A percentile compares a stretch with the other conserved stretches of the same genome.
These are phyloP conservation scores for Liasis olivaceus DNA, from an alignment of 2,797 vertebrate species.

Conservation along the genomic window DNA sequence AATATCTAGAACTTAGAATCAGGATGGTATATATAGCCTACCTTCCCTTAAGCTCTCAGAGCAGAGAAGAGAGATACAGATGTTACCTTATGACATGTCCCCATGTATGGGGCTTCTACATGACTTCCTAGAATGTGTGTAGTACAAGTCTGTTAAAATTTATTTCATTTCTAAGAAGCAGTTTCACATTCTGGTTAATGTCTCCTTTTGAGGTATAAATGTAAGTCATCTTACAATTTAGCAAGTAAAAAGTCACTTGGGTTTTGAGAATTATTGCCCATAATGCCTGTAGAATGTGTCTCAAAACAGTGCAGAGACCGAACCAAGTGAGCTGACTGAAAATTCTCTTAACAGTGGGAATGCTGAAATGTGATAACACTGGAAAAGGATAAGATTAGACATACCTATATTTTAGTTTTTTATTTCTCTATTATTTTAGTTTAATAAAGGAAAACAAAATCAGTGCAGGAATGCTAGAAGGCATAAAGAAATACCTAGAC, in stretches of 20 bases:
- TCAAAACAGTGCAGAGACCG: slow-evolving; percentile 44
- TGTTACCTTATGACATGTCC: not conserved
- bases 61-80: not conserved
- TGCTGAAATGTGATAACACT: not conserved
- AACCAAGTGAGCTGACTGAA: slow-evolving; percentile 43
- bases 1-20: not conserved
- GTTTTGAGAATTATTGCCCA: slow-evolving; percentile 55
- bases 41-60: not conserved
- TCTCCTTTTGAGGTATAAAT: slow-evolving; percentile 16
- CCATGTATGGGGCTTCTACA: not conserved
- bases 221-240: slow-evolving; percentile 42
- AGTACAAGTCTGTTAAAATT: slow-evolving; percentile 23
- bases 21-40: not conserved
- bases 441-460: not conserved
- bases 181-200: slow-evolving; percentile 37
- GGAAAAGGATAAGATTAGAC: not conserved
- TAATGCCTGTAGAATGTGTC: not conserved
- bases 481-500: slow-evolving; percentile 40
- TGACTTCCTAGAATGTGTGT: not conserved
- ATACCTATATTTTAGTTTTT: not conserved
- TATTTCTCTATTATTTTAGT: not conserved
- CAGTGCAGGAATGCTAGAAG: not conserved
- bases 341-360: slow-evolving; percentile 42
- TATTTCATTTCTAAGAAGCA: slow-evolving; percentile 31
- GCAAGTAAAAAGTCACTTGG: slow-evolving; percentile 30